Evolutionary conservation across 2,113 vertebrate genomes (phyloP), one percentile per base, ranked within the genome.

Genomic region (Nothobranchius furzeri): DNA sequence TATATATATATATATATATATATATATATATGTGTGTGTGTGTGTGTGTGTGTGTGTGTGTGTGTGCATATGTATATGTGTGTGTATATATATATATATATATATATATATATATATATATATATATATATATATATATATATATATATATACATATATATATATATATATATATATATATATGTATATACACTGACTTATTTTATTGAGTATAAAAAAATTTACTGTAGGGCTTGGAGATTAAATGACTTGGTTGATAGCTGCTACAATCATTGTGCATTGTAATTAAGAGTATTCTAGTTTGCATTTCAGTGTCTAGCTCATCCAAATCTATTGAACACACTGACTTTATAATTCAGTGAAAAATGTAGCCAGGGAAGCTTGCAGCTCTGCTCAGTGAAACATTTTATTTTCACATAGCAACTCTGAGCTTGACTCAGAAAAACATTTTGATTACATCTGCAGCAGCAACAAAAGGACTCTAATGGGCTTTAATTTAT

Each of bases 341-440:
- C 12, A 48, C 7, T 46, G 61, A 45, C 51, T n/a, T 45, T 75
- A 64, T 73, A 7, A 48, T 55, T 11, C 11, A 42, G 25, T 0
- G 0, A 55, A 71, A 5, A 35, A 15, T 36, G 17, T n/a, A 20
- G 0, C 66, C n/a, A 1, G 45, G 17, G 12, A 0, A 64, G 20
- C 49, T 55, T 20, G 14, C 14, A 51, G 60, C 67, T 57, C 60
- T 17, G 3, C 53, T 20, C 7, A 51, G 50, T 47, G n/a, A 60
- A 25, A 2, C 45, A 25, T 58, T 42, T 40, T 37, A 40, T 45
- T 58, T 42, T 30, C 24, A 58, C 54, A 40, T 13, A 59, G 47
- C 15, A 35, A 35, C 55, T 30, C 13, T 17, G 43, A 66, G 25
- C 64, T 56, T 30, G 24, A 50, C 17, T 13, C 25, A 25, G 9